phyloP scores from a whole-genome alignment of 2,113 vertebrate species.

The Pachyramphus minor region DNA sequence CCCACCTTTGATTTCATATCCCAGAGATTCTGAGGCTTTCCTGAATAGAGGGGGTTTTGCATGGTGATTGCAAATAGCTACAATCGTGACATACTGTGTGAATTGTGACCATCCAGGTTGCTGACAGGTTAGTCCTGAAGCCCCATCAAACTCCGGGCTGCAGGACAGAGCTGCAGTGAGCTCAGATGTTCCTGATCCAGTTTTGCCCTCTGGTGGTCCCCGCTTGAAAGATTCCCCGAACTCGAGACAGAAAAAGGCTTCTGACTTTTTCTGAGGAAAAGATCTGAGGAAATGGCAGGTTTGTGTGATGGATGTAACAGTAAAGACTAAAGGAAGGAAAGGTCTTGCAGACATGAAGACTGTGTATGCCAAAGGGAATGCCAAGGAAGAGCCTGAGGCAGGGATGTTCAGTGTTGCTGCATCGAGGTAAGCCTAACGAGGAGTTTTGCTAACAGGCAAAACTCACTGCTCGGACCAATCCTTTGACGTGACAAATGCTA shows the following conservation, averaged over 20 bases:
- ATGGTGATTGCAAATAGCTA: neutral
- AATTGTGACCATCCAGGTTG: neutral
- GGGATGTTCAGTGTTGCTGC: neutral
- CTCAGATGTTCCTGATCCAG: neutral
- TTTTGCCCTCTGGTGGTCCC: conserved; percentile 57
- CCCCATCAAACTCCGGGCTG: accelerated
- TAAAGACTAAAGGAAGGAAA: neutral
- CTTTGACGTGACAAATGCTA: neutral
- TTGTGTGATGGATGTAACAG: too few relatives aligned
- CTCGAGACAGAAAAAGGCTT: neutral
- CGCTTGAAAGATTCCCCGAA: neutral
- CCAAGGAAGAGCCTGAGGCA: neutral
- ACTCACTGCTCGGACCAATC: neutral
- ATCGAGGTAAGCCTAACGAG: accelerated
- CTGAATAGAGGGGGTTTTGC: accelerated
- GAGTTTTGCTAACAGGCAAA: neutral
- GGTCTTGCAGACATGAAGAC: neutral
- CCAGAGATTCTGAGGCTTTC: neutral
- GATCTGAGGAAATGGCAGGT: neutral
- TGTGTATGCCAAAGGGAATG: neutral
- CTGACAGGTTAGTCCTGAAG: neutral
- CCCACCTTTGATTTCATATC: neutral
- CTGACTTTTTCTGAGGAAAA: neutral
- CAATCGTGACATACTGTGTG: accelerated
- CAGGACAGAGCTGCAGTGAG: neutral